A percentile compares a stretch with the other conserved stretches of the same genome.
Conservation (phyloP, 1,140 invertebrate genomes). For the Drosophila insularis region DNA sequence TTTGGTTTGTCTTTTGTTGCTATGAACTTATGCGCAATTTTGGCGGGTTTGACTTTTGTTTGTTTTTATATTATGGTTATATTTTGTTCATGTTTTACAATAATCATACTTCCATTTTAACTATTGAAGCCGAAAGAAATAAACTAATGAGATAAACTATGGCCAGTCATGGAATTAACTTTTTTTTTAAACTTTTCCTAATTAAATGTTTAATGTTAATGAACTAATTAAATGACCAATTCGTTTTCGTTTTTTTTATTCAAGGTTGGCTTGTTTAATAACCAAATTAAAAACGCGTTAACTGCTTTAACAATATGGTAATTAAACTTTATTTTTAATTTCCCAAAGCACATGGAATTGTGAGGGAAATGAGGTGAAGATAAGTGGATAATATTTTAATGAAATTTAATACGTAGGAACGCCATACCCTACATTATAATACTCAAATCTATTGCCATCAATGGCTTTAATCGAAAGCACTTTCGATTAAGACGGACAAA, state of each 20-base stretch:
- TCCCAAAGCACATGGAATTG: neutral
- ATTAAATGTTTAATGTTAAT: constrained; percentile 71
- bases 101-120: constrained; percentile 33
- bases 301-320: constrained; percentile 19
- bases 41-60: constrained; percentile 63
- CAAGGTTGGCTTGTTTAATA: constrained; percentile 1
- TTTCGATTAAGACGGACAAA: too few relatives aligned
- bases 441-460: neutral
- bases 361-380: neutral
- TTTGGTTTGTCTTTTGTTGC: constrained; percentile 32
- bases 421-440: neutral
- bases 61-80: constrained; percentile 53
- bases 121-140: constrained; percentile 45
- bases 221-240: constrained; percentile 58
- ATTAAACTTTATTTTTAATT: neutral
- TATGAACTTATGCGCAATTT: constrained; percentile 62
- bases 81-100: constrained; percentile 15
- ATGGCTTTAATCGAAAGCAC: too few relatives aligned
- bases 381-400: constrained; percentile 9
- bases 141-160: constrained; percentile 31
- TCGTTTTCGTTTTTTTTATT: constrained; percentile 1
- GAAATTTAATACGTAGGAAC: neutral
- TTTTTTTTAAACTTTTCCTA: constrained; percentile 36
- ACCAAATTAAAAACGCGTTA: constrained; percentile 26
- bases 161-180: constrained; percentile 28